phyloP scores from a whole-genome alignment of 2,888 invertebrate species.

The Drosophila limbata region DNA sequence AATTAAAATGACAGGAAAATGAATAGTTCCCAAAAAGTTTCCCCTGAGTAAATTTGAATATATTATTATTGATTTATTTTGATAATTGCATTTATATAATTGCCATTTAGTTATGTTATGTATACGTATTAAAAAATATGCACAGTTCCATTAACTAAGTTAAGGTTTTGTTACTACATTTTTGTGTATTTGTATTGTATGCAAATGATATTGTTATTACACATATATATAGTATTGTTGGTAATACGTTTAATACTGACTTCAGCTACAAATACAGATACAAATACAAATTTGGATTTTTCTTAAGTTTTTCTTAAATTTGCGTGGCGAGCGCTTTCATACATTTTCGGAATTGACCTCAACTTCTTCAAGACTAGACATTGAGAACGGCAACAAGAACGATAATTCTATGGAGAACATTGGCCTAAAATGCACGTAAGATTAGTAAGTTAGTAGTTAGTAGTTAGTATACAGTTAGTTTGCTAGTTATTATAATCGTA shows the following conservation, averaged over 20 bases:
- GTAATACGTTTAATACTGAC: conserved; percentile 48
- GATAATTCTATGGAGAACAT: conserved; percentile 26
- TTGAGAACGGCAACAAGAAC: conserved; percentile 41
- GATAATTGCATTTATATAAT: conserved; percentile 62
- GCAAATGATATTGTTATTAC: too few relatives aligned
- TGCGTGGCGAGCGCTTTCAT: conserved; percentile 76
- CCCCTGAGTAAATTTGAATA: background rate
- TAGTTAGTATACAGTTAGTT: conserved; percentile 35
- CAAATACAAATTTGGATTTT: conserved; percentile 24
- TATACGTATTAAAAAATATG: conserved; percentile 73
- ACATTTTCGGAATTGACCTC: conserved; percentile 76
- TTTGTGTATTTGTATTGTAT: conserved; percentile 12
- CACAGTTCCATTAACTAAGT: conserved; percentile 75
- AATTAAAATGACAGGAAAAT: too few relatives aligned
- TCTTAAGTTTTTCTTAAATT: conserved; percentile 5
- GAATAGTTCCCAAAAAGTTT: too few relatives aligned
- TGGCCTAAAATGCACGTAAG: conserved; percentile 41
- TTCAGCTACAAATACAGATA: conserved; percentile 20
- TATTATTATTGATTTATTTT: conserved; percentile 39
- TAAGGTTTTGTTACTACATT: conserved; percentile 39
- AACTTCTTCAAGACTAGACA: conserved; percentile 22
- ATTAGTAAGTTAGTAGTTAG: conserved; percentile 5
- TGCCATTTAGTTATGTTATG: conserved; percentile 58
- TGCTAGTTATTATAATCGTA: conserved; percentile 41
- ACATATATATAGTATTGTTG: background rate